A percentile compares a stretch with the other conserved stretches of the same genome.
These are phyloP conservation scores for Auanema sp. DNA, from an alignment of 2,888 invertebrate species.

Conservation along the genomic window DNA sequence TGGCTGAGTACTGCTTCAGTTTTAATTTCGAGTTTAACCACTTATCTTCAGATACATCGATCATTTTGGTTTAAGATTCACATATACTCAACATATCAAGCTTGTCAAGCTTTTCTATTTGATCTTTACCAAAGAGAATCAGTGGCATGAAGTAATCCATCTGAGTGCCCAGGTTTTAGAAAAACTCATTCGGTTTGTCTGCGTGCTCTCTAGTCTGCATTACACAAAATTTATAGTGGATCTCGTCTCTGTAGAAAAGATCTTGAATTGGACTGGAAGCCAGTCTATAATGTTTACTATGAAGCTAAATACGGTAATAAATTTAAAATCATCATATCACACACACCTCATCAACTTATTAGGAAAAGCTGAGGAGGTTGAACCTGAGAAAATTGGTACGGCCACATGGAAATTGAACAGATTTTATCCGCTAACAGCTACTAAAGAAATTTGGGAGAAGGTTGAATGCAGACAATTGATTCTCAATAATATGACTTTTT, in stretches of 20 bases:
- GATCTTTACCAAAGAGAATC: conserved; percentile 14
- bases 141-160: conserved; percentile 17
- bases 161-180: conserved; percentile 15
- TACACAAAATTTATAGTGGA: conserved; percentile 10
- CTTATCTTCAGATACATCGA: conserved; percentile 25
- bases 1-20: conserved; percentile 3
- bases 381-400: conserved; percentile 12
- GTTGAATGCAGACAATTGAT: background rate
- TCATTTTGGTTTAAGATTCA: conserved; percentile 31
- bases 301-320: conserved; percentile 17
- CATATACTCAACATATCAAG: conserved; percentile 17
- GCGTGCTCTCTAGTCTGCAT: background rate
- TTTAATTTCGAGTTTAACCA: background rate
- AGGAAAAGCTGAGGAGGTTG: conserved; percentile 16
- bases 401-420: conserved; percentile 17
- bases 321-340: background rate
- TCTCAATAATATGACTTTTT: background rate
- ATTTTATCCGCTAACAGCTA: conserved; percentile 11
- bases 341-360: too few species aligned
- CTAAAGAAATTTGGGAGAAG: conserved; percentile 20
- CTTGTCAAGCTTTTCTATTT: conserved; percentile 24
- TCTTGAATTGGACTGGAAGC: conserved; percentile 34
- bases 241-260: conserved; percentile 22
- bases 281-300: conserved; percentile 25
- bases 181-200: conserved; percentile 13